phyloP scores from a whole-genome alignment of 2,888 invertebrate species.

The Ophion slaviceki region DNA sequence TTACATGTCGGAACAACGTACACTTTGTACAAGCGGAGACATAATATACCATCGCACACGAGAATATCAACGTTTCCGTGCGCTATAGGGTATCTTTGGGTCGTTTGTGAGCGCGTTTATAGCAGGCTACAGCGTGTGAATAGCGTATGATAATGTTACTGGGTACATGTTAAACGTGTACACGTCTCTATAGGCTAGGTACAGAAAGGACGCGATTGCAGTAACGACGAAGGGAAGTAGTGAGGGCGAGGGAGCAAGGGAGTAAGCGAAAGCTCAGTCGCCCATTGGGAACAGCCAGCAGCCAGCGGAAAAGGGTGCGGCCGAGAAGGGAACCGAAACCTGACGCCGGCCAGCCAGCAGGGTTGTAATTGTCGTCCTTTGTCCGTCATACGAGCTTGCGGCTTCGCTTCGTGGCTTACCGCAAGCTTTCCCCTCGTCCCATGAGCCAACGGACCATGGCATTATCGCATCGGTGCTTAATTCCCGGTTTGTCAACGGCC shows the following conservation, averaged over 20 bases:
- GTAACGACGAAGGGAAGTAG: slow-evolving; percentile 15
- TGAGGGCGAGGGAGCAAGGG: slow-evolving; percentile 51
- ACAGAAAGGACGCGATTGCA: slow-evolving; percentile 35
- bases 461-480: slow-evolving; percentile 78
- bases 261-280: slow-evolving; percentile 63
- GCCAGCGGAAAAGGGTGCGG: slow-evolving; percentile 58
- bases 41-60: slow-evolving; percentile 24
- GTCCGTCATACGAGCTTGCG: slow-evolving; percentile 76
- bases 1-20: slow-evolving; percentile 31
- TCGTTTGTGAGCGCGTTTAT: slow-evolving; percentile 5
- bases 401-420: slow-evolving; percentile 72
- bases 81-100: slow-evolving; percentile 19
- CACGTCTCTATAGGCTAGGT: slow-evolving; percentile 13
- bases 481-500: slow-evolving; percentile 76
- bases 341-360: slow-evolving; percentile 75
- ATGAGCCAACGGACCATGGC: slow-evolving; percentile 70
- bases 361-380: slow-evolving; percentile 81
- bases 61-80: slow-evolving; percentile 31
- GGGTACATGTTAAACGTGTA: slow-evolving; percentile 29
- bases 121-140: slow-evolving; percentile 11
- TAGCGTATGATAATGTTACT: slow-evolving; percentile 38
- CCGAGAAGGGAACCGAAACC: slow-evolving; percentile 72
- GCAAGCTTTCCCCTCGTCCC: slow-evolving; percentile 71
- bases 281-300: slow-evolving; percentile 70
- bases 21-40: slow-evolving; percentile 38